These are phyloP conservation scores for Planiliza haematocheilus DNA, from an alignment of 2,113 vertebrate genomes.

Conservation along the genomic window DNA sequence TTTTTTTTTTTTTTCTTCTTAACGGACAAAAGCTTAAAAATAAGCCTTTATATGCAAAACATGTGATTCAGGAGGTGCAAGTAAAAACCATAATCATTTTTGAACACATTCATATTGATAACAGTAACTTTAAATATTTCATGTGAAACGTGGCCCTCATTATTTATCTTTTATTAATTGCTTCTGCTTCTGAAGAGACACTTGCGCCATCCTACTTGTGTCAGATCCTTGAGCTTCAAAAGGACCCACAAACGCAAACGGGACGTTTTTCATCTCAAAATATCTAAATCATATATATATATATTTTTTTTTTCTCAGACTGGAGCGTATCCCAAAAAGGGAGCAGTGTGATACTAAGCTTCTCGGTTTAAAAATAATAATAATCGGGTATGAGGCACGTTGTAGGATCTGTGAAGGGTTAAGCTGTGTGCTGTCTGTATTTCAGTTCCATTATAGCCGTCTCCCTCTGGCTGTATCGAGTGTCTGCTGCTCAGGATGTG, in stretches of 20 bases:
- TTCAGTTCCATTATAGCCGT: constrained; percentile 74
- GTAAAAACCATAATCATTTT: neutral
- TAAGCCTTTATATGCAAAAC: neutral
- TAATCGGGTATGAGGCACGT: constrained; percentile 15
- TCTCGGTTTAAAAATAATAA: neutral
- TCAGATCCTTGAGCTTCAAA: neutral
- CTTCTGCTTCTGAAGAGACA: neutral
- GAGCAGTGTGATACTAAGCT: neutral
- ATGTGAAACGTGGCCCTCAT: too few species aligned
- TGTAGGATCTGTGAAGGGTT: constrained; percentile 49
- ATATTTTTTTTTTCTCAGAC: neutral
- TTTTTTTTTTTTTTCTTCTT: too few species aligned
- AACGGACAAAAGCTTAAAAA: too few species aligned
- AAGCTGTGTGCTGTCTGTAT: constrained; percentile 67
- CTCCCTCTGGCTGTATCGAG: constrained; percentile 81
- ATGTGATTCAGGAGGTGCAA: neutral
- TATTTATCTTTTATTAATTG: too few species aligned
- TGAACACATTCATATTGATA: too few species aligned
- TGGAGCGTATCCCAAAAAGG: neutral
- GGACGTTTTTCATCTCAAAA: constrained; percentile 1
- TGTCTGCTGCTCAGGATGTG: constrained; percentile 84
- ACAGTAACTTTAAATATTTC: too few species aligned
- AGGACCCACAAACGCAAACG: neutral
- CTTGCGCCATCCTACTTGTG: neutral
- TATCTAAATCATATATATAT: neutral